These are phyloP conservation scores for Cacoxenus indagator DNA, from an alignment of 2,888 invertebrate genomes.

Conservation along the genomic window DNA sequence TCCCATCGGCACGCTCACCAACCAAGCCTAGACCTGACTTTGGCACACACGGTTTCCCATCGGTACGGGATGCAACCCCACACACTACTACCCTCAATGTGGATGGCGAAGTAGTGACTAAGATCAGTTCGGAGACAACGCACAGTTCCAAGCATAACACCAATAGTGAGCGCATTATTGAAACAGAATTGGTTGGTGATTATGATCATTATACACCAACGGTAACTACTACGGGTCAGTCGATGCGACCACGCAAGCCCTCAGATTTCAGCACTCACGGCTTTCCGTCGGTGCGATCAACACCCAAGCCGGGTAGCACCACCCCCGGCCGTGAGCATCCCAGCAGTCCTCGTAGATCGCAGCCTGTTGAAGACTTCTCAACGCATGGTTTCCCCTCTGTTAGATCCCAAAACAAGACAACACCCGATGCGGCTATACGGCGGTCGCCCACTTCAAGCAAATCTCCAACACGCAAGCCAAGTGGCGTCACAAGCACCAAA, in stretches of 20 bases:
- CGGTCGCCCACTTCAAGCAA: constrained; percentile 1
- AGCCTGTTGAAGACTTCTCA: constrained; percentile 42
- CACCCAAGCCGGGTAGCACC: constrained; percentile 19
- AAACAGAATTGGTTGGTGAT: constrained; percentile 46
- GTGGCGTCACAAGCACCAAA: constrained; percentile 32
- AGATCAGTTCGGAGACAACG: constrained; percentile 40
- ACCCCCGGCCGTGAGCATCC: constrained; percentile 29
- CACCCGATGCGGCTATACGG: background rate
- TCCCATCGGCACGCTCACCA: constrained; percentile 33
- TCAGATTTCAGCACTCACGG: constrained; percentile 37
- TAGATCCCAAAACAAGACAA: constrained; percentile 39
- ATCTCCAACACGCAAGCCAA: constrained; percentile 22
- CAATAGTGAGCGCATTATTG: constrained; percentile 55
- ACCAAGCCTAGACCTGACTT: constrained; percentile 34
- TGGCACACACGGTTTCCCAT: constrained; percentile 59
- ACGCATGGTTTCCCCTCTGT: constrained; percentile 54
- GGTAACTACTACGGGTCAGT: background rate
- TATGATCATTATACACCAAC: constrained; percentile 31
- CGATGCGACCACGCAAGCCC: constrained; percentile 15
- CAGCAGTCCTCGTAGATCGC: constrained; percentile 41
- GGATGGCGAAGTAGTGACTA: constrained; percentile 39
- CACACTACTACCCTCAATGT: constrained; percentile 12
- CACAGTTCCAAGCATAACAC: constrained; percentile 43
- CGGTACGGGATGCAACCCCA: constrained; percentile 40
- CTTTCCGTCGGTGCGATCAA: constrained; percentile 39